phyloP scores from a whole-genome alignment of 2,797 vertebrate genomes.

The Tauraco hartlaubi region DNA sequence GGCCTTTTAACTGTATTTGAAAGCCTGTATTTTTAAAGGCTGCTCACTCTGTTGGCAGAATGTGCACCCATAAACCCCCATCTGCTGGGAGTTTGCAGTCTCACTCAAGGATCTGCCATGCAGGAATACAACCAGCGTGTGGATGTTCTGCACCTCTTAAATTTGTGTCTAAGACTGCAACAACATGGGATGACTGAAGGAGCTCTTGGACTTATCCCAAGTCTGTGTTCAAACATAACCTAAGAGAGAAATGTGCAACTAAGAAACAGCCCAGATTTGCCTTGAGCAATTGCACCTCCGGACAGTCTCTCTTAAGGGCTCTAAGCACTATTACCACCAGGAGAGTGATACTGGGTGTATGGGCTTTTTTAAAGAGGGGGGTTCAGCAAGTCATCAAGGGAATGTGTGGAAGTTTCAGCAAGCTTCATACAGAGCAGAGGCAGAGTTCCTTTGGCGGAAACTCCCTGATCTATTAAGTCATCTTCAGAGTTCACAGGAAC shows the following conservation, averaged over 20 bases:
- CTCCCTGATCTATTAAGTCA: not conserved
- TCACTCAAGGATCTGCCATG: not conserved
- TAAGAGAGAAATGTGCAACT: not conserved
- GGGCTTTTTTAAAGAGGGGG: not conserved
- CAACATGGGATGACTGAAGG: not conserved
- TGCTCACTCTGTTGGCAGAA: not conserved
- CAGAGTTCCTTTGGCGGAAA: not conserved
- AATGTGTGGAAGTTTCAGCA: not conserved
- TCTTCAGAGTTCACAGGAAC: not conserved
- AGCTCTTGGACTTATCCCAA: not conserved
- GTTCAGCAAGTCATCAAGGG: not conserved
- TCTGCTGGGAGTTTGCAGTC: not conserved
- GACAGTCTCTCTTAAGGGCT: not conserved
- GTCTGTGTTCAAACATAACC: not conserved
- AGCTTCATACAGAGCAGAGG: not conserved
- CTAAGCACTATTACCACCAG: not conserved
- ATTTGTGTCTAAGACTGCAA: not conserved
- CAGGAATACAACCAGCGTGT: not conserved
- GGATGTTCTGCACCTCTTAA: not conserved
- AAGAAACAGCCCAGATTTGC: not conserved
- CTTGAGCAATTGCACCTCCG: not conserved
- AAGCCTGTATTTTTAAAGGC: constrained; percentile 7
- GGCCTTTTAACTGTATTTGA: not conserved
- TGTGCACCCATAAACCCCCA: not conserved
- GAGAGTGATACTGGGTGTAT: not conserved